Evolutionary conservation across 2,113 vertebrate genomes (phyloP), one percentile per base, ranked within the genome.

Genomic region (Aplodontia rufa): DNA sequence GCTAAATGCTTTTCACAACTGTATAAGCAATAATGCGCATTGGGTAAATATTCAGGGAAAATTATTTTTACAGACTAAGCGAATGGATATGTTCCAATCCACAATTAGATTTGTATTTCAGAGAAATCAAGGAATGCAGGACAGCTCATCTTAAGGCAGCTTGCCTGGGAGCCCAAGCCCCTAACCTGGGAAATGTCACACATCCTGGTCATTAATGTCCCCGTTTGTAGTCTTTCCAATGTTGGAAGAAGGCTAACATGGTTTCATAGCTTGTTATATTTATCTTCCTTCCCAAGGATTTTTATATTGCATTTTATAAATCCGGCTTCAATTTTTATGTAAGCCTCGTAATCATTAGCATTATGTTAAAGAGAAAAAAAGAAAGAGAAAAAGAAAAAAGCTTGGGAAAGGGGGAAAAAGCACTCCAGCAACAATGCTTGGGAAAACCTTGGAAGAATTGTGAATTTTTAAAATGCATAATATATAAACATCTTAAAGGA

Each of bases 1-100:
- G 98, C 98, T 98, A 98, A 99, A 98, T 98, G 98, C 97, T 98
- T 98, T 98, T 98, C 98, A 98, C 98, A 99, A 99, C 98, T 98
- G 98, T 98, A 98, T 98, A 98, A 98, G 98, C 98, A 98, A 98
- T 97, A 98, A 98, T 98, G 97, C 96, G 90, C 97, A 98, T 98
- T 98, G 98, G 98, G 98, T 98, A 98, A 98, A 97, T 98, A 98
- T 98, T 98, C 97, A 93, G 97, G 96, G 96, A 96, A 98, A 98
- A 99, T 98, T 98, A 98, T 98, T 99, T 98, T 98, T 98, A 98
- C 98, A 98, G 98, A 98, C 98, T 98, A 95, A 97, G 98, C 64
- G 42, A 97, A 97, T 98, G 98, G 98, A 98, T 96, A 94, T 92
- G 96, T 98, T 98, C 98, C 98, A 98, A 97, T 90, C 42, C 92